Conservation (phyloP, 2,797 vertebrate genomes). For the Clarias fuscus region DNA sequence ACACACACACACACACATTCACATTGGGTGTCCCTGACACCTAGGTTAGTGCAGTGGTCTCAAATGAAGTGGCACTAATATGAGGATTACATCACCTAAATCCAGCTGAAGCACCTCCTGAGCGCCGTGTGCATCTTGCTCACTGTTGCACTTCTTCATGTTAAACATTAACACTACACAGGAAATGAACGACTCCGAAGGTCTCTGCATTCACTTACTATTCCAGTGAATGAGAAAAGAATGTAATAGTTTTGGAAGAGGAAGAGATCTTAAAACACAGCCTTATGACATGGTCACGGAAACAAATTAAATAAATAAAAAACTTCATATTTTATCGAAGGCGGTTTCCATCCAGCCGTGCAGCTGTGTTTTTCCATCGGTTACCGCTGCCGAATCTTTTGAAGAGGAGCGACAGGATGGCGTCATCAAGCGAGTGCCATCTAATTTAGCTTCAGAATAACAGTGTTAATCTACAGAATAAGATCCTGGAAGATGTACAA, state of each 20-base stretch:
- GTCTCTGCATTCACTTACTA: background rate
- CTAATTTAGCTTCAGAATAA: background rate
- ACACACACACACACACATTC: constrained; percentile 46
- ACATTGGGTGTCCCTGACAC: constrained; percentile 79
- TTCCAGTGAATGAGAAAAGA: background rate
- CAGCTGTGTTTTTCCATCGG: background rate
- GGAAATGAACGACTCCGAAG: background rate
- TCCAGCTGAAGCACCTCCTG: constrained; percentile 72
- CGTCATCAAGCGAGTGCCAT: background rate
- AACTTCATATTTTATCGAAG: background rate
- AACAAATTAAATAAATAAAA: background rate
- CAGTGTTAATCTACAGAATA: background rate
- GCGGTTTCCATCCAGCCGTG: background rate
- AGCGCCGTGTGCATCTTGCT: background rate
- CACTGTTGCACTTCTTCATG: background rate
- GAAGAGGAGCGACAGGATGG: background rate
- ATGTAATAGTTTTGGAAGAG: background rate
- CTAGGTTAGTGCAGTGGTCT: constrained; percentile 76
- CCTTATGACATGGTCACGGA: background rate
- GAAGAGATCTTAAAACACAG: background rate
- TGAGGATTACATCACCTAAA: constrained; percentile 79
- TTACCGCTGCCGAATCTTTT: background rate
- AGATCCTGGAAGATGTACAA: background rate
- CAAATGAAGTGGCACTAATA: constrained; percentile 83
- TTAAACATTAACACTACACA: background rate